Conservation (phyloP, 2,113 vertebrate species). For the Hemiprocne comata region DNA sequence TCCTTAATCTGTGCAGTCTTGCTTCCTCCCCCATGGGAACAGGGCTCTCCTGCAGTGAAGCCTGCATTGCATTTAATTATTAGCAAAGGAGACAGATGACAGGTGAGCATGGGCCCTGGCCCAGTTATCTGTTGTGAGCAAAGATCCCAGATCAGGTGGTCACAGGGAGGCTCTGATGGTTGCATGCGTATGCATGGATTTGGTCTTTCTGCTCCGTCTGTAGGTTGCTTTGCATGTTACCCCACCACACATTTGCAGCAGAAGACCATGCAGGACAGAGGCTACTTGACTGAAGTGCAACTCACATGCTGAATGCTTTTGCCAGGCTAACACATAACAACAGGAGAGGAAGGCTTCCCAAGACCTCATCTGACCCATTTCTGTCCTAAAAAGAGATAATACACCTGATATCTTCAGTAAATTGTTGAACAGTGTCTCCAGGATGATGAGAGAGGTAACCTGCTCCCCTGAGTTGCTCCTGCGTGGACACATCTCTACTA, state of each 20-base stretch:
- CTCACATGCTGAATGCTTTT: not conserved
- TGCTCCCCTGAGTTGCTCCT: not conserved
- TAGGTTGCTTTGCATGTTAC: not conserved
- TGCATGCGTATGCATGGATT: not conserved
- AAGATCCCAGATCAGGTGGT: not conserved
- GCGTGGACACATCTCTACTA: not conserved
- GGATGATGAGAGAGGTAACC: not conserved
- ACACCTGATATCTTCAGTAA: not conserved
- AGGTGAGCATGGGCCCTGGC: not conserved
- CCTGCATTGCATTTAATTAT: slow-evolving; percentile 43
- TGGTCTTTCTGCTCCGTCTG: not conserved
- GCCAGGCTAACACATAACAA: not conserved
- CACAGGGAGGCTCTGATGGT: not conserved
- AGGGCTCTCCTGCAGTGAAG: slow-evolving; percentile 32
- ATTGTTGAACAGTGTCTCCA: not conserved
- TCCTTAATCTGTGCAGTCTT: slow-evolving; percentile 53
- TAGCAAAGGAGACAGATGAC: not conserved
- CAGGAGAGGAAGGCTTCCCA: not conserved
- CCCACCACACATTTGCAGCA: not conserved
- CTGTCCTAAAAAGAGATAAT: not conserved
- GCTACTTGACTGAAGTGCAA: not conserved
- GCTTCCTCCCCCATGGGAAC: not conserved
- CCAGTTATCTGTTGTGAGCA: not conserved
- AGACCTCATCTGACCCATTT: not conserved
- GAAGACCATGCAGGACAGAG: not conserved